Evolutionary conservation across 92 coral and sea anemone species (phyloP), one percentile per base, ranked within the genome.

Genomic region (Porites evermanni): DNA sequence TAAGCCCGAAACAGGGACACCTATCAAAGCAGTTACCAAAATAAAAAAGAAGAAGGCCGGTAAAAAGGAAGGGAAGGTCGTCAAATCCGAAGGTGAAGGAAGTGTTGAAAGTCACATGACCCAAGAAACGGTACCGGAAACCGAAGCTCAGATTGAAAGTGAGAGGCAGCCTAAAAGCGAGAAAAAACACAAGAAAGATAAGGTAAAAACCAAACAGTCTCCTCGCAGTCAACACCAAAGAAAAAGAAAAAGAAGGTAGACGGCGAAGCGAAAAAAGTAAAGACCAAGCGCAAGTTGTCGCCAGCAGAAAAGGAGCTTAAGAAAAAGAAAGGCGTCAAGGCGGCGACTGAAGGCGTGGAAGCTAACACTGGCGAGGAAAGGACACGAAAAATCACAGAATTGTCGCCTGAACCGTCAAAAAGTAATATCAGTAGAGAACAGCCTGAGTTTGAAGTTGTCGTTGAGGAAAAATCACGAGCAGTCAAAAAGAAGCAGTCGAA

Each of bases 211-310:
- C 29, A 97, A 95, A 32, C 89, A 38, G 87, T 89, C 47, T 91
- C 83, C n/a, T 84, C 79, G 12, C 91, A 89, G 86, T 76, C 90
- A 2, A 84, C 88, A 11, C 91, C 93, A 21, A 89, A 92, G 79
- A 94, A 94, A 76, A 94, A 94, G 93, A 94, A 94, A 79, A 94
- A 94, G 84, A 92, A 90, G 67, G 20, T 77, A 2, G 98, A 94
- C 2, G 84, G 90, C 12, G 95, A 94, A 32, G 78, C 80, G 24
- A 93, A 92, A 68, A 88, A 85, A 61, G 77, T 77, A 21, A 94
- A 94, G 77, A 80, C 74, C 17, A 90, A 90, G 70, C 89, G 78
- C 60, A 91, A 91, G 70, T 77, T 83, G 13, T 89, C 95, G 4
- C 93, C 93, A 20, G 23, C 90, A 14, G 73, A 26, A 9, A 92